Evolutionary conservation across 2,888 invertebrate genomes (phyloP), one percentile per base, ranked within the genome.

Genomic region (Hylaea fasciaria): DNA sequence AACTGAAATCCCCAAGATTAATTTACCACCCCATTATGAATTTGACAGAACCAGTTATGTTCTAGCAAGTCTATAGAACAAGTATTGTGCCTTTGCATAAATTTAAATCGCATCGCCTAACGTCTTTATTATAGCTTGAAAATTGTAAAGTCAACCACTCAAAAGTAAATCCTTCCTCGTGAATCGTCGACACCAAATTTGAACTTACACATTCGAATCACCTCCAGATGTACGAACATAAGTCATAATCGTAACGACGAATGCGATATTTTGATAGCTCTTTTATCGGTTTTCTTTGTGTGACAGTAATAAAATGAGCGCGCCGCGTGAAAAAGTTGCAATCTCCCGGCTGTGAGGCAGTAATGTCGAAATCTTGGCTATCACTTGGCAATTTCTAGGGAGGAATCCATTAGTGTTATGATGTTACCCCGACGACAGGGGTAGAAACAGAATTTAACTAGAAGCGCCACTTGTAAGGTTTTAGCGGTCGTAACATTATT

Each of bases 321-420:
- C 65, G 64, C 54, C 62, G 55, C 66, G 62, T 72, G 73, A 74
- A 75, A 75, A 80, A 77, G 71, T 76, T 78, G 73, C 76, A 78
- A 81, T 77, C 72, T 72, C 69, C 69, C 56, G 63, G 56, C 50
- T 53, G 57, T 29, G 73, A 73, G 72, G 71, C 70, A 66, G 72
- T 78, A 69, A 77, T 68, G 73, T 69, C 70, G 62, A 72, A 74
- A 73, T 77, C 75, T 79, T 72, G 70, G 75, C 74, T 80, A 78
- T 77, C 78, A 74, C 76, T 74, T 71, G 71, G 77, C 74, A 74
- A 78, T 82, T 81, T 78, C 81, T 82, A 71, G 67, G 62, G 70
- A 69, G 73, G 80, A 83, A 80, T 80, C 84, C 84, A 86, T 86
- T 85, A 86, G 83, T 77, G 81, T 79, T 85, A 84, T 83, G 79